phyloP scores from a whole-genome alignment of 2,113 vertebrate species.

The Sturnira hondurensis region DNA sequence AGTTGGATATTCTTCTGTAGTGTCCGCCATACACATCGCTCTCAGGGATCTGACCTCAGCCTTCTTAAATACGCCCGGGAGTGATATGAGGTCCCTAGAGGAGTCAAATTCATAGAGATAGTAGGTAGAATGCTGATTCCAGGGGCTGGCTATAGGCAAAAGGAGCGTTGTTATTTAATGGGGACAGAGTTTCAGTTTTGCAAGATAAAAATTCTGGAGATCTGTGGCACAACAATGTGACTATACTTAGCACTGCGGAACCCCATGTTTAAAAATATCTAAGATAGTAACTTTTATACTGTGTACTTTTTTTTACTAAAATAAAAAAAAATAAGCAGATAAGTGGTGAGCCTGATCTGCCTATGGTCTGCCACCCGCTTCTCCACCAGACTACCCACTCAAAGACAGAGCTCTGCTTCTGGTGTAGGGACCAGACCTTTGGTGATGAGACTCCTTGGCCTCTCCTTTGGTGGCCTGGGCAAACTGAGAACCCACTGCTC shows the following conservation, averaged over 20 bases:
- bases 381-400: not conserved
- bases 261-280: not conserved
- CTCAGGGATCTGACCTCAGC: not conserved
- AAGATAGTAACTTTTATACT: not conserved
- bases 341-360: not conserved
- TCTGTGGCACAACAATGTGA: not conserved
- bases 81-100: not conserved
- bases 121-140: not conserved
- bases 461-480: not conserved
- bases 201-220: not conserved
- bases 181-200: not conserved
- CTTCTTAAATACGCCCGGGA: not conserved
- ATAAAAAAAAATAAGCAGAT: not conserved
- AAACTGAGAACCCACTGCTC: not conserved
- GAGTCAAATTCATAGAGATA: not conserved
- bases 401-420: not conserved
- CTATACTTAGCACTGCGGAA: not conserved
- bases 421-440: not conserved
- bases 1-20: not conserved
- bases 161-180: not conserved
- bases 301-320: not conserved
- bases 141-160: not conserved
- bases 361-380: too few relatives aligned
- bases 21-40: not conserved
- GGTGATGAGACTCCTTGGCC: not conserved